Evolutionary conservation across 2,888 invertebrate species (phyloP).

Genomic region (Chaitophorus viminalis): DNA sequence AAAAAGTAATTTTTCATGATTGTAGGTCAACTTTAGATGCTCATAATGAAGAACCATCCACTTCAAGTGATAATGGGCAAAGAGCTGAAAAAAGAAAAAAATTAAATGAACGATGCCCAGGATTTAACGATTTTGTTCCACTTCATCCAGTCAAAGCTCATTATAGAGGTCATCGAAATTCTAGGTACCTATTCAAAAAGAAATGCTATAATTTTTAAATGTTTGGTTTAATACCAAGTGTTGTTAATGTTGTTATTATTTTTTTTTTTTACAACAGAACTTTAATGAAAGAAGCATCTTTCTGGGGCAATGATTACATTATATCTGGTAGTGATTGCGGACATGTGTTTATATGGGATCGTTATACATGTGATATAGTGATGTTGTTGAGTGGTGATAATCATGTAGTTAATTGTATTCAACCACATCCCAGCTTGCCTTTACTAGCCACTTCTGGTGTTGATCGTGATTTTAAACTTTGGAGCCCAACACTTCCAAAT

Average conservation of each 20-base stretch:
- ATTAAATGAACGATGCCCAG: background rate
- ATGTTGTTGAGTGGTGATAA: constrained; percentile 83
- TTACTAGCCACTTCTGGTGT: constrained; percentile 86
- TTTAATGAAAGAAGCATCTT: constrained; percentile 66
- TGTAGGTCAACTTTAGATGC: background rate
- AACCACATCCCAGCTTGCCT: constrained; percentile 82
- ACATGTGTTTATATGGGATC: constrained; percentile 85
- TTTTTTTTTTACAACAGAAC: constrained; percentile 53
- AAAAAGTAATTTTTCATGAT: too few relatives aligned
- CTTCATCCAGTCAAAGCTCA: constrained; percentile 72
- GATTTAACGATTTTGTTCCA: constrained; percentile 54
- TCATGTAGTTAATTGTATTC: constrained; percentile 85
- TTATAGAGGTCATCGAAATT: constrained; percentile 83
- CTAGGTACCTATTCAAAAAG: constrained; percentile 71
- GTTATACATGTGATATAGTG: constrained; percentile 74
- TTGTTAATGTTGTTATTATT: background rate
- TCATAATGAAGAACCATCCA: background rate
- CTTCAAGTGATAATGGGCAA: constrained; percentile 8
- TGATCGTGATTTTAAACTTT: constrained; percentile 86
- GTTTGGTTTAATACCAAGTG: too few relatives aligned
- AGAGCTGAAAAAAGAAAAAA: background rate
- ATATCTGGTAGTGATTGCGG: constrained; percentile 92
- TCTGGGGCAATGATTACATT: constrained; percentile 83
- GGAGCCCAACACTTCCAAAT: constrained; percentile 77
- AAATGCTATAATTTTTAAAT: background rate